Evolutionary conservation across 2,113 vertebrate genomes (phyloP).

Genomic region (Heterocephalus glaber): DNA sequence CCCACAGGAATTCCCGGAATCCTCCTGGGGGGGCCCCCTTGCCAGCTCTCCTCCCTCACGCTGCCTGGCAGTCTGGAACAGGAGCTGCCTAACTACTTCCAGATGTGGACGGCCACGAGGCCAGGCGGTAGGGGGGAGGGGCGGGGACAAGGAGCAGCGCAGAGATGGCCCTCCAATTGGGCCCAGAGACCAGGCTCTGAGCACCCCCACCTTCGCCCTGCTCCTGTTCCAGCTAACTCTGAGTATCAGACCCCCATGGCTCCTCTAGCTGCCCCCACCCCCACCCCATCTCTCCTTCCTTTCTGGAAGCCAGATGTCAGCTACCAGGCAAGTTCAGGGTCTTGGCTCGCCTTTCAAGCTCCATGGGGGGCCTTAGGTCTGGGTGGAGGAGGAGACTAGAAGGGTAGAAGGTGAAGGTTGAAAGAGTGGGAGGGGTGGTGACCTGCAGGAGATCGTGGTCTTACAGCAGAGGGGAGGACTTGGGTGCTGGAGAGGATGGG

Average conservation of each 20-base stretch:
- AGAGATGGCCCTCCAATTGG: not conserved
- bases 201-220: not conserved
- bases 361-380: not conserved
- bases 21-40: constrained; percentile 28
- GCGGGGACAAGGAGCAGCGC: not conserved
- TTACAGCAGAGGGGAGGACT: not conserved
- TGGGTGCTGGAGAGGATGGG: not conserved
- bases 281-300: not conserved
- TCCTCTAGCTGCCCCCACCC: not conserved
- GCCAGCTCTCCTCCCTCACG: not conserved
- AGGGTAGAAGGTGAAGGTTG: not conserved
- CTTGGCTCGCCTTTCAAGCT: constrained; percentile 22
- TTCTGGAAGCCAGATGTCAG: constrained; percentile 53
- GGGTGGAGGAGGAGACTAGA: not conserved
- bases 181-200: not conserved
- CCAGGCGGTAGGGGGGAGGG: not conserved
- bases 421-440: not conserved
- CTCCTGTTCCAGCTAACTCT: not conserved
- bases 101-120: constrained; percentile 77
- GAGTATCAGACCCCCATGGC: not conserved
- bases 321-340: constrained; percentile 63
- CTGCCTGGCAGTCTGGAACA: constrained; percentile 60
- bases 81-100: constrained; percentile 79
- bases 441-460: not conserved
- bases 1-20: constrained; percentile 74